Base-by-base conservation (phyloP, 2,888 invertebrate species). In the Caenorhabditis sulstoni region DNA sequence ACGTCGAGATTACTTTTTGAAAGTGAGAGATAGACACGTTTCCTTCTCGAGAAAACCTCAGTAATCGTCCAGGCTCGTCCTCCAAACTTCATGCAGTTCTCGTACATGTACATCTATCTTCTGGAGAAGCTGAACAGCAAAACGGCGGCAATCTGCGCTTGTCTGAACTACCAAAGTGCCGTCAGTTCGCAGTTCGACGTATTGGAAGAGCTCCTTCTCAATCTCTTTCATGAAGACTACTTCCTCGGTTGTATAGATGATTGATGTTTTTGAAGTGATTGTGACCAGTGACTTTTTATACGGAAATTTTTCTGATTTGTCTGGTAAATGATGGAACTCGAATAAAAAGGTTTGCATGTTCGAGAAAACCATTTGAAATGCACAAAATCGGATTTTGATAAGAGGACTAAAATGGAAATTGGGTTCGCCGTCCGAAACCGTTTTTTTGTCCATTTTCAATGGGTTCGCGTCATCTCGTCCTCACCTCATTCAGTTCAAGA, bases 41-140 rank as follows among this genome's bases (percentile, higher is more conserved):
- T n/a, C n/a, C n/a, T n/a, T n/a, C n/a, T n/a, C n/a, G n/a, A n/a
- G n/a, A n/a, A n/a, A n/a, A n/a, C n/a, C n/a, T n/a, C n/a, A n/a
- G n/a, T n/a, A n/a, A n/a, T n/a, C n/a, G 44, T 73, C 16, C 58
- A 73, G 73, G 1, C 12, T 9, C 64, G 58, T n/a, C 64, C 64
- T 9, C 39, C 29, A 22, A 64, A 73, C 23, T 73, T 73, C 58
- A 73, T 73, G 73, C 73, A 73, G 47, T 73, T 73, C 29, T 57
- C 73, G 14, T 73, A 73, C 57, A 73, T 73, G 73, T 73, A 73
- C 55, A 73, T 73, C 12, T 64, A 55, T 14, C 39, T 73, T 11
- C 37, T 73, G 23, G 73, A 73, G n/a, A 73, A 73, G 16, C 29
- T 73, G 9, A 73, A 65, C 16, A 50, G 57, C 11, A 65, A 50